Percentiles rank a stretch among this genome's conserved stretches.
phyloP scores from a whole-genome alignment of 1,140 invertebrate genomes.

The Harlomillsia oculata region DNA sequence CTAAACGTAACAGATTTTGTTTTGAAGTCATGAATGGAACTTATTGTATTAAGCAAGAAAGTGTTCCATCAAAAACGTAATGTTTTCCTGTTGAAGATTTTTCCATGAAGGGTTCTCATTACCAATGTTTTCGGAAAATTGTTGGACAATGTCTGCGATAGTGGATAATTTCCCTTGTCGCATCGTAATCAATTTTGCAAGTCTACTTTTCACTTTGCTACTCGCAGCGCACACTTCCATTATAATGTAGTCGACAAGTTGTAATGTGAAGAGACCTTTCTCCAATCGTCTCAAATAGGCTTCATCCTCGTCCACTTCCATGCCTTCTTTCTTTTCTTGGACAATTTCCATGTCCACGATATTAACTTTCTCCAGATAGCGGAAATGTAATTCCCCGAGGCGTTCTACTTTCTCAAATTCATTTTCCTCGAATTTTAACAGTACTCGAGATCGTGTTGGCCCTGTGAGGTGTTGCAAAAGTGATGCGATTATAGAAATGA shows the following conservation, averaged over 20 bases:
- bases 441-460: constrained; percentile 73
- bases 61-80: constrained; percentile 57
- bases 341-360: constrained; percentile 68
- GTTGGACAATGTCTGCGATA: constrained; percentile 67
- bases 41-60: too few species aligned
- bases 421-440: constrained; percentile 96
- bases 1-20: too few species aligned
- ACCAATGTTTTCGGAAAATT: constrained; percentile 90
- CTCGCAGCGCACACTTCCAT: constrained; percentile 77
- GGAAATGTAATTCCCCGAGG: constrained; percentile 91
- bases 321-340: constrained; percentile 45
- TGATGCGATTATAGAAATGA: constrained; percentile 84
- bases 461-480: constrained; percentile 87
- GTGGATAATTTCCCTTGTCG: constrained; percentile 83
- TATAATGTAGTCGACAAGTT: constrained; percentile 91
- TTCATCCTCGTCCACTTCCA: constrained; percentile 63
- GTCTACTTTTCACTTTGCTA: constrained; percentile 70
- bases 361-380: constrained; percentile 90
- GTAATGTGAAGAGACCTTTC: constrained; percentile 87
- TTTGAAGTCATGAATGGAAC: too few species aligned
- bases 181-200: constrained; percentile 78
- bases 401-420: constrained; percentile 98
- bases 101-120: constrained; percentile 74
- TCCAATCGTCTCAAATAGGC: constrained; percentile 81
- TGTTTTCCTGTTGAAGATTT: constrained; percentile 80